phyloP scores from a whole-genome alignment of 2,888 invertebrate species.

The Xylophagus ater region DNA sequence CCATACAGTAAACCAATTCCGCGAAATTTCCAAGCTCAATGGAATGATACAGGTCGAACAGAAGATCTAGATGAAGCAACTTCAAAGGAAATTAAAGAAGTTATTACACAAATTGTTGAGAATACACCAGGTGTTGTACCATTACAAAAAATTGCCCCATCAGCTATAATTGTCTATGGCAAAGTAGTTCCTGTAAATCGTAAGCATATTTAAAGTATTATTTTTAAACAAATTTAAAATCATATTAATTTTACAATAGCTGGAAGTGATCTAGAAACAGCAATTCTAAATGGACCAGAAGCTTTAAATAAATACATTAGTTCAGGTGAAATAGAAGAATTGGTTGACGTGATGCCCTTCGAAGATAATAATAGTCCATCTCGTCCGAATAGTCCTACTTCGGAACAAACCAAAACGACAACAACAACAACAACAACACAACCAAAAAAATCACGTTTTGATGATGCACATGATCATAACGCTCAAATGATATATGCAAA shows the following conservation, averaged over 20 bases:
- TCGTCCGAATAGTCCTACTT: slow-evolving; percentile 27
- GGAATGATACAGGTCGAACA: slow-evolving; percentile 67
- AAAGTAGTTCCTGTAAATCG: slow-evolving; percentile 66
- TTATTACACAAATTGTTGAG: slow-evolving; percentile 57
- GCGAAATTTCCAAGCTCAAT: slow-evolving; percentile 91
- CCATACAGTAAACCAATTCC: slow-evolving; percentile 96
- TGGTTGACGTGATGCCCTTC: slow-evolving; percentile 65
- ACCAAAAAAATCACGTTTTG: slow-evolving; percentile 33
- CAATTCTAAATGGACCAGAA: slow-evolving; percentile 65
- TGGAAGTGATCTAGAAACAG: slow-evolving; percentile 63
- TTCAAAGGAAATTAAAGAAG: slow-evolving; percentile 48
- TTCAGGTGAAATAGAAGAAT: slow-evolving; percentile 69
- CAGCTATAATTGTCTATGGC: slow-evolving; percentile 73
- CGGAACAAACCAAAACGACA: slow-evolving; percentile 22
- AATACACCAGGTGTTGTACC: slow-evolving; percentile 71
- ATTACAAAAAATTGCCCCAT: slow-evolving; percentile 62
- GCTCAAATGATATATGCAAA: slow-evolving; percentile 29
- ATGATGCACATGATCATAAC: slow-evolving; percentile 32
- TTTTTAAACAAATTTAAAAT: too few species aligned
- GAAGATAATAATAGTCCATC: slow-evolving; percentile 39
- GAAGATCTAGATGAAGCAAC: slow-evolving; percentile 42
- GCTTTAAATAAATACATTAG: slow-evolving; percentile 66
- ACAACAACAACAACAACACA: slow-evolving; percentile 26
- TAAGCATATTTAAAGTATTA: slow-evolving; percentile 41
- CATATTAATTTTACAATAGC: too few species aligned